A percentile compares a stretch with the other conserved stretches of the same genome.
These are phyloP conservation scores for Hystrix brachyura DNA, from an alignment of 2,113 vertebrate species.

Conservation along the genomic window DNA sequence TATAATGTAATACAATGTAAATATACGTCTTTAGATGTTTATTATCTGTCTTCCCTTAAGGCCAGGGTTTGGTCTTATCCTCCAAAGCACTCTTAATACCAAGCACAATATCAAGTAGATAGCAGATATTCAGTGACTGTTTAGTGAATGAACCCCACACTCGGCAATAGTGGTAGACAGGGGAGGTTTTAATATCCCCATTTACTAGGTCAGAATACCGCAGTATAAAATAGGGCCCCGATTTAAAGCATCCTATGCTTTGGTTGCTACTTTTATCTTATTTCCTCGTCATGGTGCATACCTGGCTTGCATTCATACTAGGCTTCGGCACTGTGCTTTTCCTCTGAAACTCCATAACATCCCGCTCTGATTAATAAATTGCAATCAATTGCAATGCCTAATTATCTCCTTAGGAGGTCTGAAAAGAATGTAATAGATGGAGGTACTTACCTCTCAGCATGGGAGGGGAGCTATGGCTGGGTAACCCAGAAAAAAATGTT, in stretches of 20 bases:
- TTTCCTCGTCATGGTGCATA: background rate
- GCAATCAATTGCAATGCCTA: slow-evolving; percentile 87
- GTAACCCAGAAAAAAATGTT: slow-evolving; percentile 62
- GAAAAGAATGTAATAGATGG: slow-evolving; percentile 83
- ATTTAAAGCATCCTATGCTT: background rate
- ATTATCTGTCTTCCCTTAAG: background rate
- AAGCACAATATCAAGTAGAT: background rate
- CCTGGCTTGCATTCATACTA: slow-evolving; percentile 59
- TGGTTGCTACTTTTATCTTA: slow-evolving; percentile 66
- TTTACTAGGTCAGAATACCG: background rate
- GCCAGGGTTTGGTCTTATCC: background rate
- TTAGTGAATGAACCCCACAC: background rate
- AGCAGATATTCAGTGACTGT: background rate
- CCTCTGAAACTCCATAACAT: slow-evolving; percentile 56
- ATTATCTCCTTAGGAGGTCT: slow-evolving; percentile 86
- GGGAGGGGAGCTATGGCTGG: slow-evolving; percentile 71
- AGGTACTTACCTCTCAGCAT: slow-evolving; percentile 81
- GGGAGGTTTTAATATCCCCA: background rate
- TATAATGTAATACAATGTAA: background rate
- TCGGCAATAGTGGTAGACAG: background rate
- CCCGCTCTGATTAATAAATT: slow-evolving; percentile 89
- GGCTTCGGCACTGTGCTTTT: background rate
- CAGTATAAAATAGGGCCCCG: background rate
- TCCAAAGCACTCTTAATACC: background rate
- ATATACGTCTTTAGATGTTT: background rate